Evolutionary conservation across 1,140 invertebrate species (phyloP).

Genomic region (Camponotus vicinus): DNA sequence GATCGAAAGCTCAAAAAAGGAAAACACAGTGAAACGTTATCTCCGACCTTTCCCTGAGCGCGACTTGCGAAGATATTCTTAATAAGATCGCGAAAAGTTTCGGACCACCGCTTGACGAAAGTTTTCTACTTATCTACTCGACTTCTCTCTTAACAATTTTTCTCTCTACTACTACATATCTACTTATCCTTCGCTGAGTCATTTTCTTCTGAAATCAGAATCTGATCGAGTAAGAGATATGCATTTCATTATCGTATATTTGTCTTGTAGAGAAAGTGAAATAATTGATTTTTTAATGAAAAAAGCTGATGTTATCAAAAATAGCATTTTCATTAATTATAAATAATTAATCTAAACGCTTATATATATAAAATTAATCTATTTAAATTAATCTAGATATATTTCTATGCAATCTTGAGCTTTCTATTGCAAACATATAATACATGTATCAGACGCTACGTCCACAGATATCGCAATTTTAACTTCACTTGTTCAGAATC

Average conservation of each 20-base stretch:
- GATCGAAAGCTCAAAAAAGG: slow-evolving; percentile 28
- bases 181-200: neutral
- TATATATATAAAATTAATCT: no score
- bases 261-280: neutral
- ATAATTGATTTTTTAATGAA: neutral
- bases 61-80: slow-evolving; percentile 26
- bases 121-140: slow-evolving; percentile 33
- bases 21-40: neutral
- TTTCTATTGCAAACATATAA: neutral
- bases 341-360: no score
- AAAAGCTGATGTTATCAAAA: neutral
- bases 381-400: no score
- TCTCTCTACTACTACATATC: neutral
- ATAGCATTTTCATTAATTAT: neutral
- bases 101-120: slow-evolving; percentile 18
- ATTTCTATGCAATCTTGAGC: no score
- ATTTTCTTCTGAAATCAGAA: neutral
- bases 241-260: neutral
- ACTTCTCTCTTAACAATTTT: slow-evolving; percentile 7
- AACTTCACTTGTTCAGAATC: neutral
- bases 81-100: slow-evolving; percentile 2
- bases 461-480: neutral
- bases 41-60: neutral
- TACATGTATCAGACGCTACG: neutral
- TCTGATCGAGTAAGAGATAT: neutral